Evolutionary conservation across 2,113 vertebrate species (phyloP).

Genomic region (Epinephelus lanceolatus): DNA sequence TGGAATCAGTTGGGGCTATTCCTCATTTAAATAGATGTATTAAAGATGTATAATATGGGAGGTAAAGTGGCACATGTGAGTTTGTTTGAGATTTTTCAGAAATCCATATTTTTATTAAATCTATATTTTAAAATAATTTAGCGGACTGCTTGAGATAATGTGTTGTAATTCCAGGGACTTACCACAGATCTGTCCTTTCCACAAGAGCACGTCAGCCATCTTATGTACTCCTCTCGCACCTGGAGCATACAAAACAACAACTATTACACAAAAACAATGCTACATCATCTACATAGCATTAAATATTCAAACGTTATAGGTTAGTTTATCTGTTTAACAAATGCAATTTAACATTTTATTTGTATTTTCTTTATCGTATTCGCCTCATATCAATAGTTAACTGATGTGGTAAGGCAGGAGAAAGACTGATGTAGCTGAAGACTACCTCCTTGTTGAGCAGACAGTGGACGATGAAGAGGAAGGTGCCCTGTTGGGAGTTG

Average conservation of each 20-base stretch:
- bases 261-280: not conserved
- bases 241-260: conserved; percentile 14
- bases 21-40: not conserved
- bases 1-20: not conserved
- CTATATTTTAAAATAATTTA: no score
- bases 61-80: not conserved
- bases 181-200: conserved; percentile 42
- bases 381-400: not conserved
- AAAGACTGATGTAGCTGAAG: not conserved
- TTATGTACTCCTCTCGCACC: conserved; percentile 69
- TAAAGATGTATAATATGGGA: no score
- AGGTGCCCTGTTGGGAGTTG: conserved; percentile 83
- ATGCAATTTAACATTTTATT: not conserved
- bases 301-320: not conserved
- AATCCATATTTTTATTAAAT: no score
- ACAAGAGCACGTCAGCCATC: conserved; percentile 57
- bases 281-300: not conserved
- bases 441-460: conserved; percentile 81
- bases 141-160: not conserved
- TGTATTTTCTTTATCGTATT: not conserved
- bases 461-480: conserved; percentile 82
- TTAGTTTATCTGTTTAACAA: not conserved
- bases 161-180: conserved; percentile 16
- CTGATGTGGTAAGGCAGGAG: not conserved
- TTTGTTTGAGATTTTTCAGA: no score